A percentile compares a stretch with the other conserved stretches of the same genome.
Conservation (phyloP, 2,113 vertebrate species). For the Burhinus bistriatus region DNA sequence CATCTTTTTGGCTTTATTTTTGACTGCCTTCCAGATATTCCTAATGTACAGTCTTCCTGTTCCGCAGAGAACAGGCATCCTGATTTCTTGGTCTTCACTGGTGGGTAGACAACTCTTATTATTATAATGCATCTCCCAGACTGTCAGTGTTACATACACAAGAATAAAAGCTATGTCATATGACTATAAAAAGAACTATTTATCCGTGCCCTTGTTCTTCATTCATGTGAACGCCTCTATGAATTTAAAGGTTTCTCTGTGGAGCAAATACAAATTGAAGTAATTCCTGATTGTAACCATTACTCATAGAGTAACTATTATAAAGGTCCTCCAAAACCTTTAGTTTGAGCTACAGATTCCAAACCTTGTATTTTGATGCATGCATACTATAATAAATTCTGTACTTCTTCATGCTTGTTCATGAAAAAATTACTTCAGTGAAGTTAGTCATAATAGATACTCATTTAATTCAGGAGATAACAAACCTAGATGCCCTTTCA, state of each 20-base stretch:
- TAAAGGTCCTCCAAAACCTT: background rate
- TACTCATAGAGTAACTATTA: background rate
- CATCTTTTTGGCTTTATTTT: background rate
- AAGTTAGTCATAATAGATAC: background rate
- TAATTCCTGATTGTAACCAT: background rate
- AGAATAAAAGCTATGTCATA: background rate
- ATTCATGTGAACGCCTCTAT: background rate
- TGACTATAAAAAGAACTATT: background rate
- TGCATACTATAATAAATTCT: background rate
- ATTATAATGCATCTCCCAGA: background rate
- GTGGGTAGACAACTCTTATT: background rate
- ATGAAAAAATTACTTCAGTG: background rate
- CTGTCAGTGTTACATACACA: background rate
- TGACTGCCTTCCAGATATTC: background rate
- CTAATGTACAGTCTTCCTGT: background rate
- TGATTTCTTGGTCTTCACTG: background rate
- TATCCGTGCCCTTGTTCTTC: background rate
- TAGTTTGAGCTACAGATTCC: background rate
- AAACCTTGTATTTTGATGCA: background rate
- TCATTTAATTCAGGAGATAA: background rate
- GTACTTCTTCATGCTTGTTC: background rate
- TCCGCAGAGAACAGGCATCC: background rate
- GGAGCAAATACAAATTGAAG: background rate
- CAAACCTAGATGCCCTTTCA: background rate
- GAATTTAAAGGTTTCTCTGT: background rate